Evolutionary conservation across 2,113 vertebrate species (phyloP).

Genomic region (Etheostoma cragini): DNA sequence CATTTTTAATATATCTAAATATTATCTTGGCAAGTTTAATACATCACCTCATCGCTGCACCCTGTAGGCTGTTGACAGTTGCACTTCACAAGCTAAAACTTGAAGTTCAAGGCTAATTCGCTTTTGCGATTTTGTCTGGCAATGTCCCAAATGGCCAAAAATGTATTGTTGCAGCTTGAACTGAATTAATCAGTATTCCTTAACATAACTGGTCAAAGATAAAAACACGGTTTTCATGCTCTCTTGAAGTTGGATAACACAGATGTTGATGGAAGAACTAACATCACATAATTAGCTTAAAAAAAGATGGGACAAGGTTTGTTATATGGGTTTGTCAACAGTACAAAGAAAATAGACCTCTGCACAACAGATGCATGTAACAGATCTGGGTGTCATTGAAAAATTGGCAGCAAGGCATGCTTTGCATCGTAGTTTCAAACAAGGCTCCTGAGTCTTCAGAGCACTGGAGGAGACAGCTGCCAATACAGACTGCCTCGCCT

Average conservation of each 20-base stretch:
- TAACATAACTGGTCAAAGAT: not conserved
- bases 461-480: conserved; percentile 61
- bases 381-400: conserved; percentile 51
- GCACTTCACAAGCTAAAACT: no score
- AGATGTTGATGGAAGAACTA: not conserved
- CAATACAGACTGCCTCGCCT: conserved; percentile 46
- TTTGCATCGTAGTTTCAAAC: conserved; percentile 49
- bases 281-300: not conserved
- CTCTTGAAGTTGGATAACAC: not conserved
- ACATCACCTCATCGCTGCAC: no score
- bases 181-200: no score
- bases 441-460: conserved; percentile 39
- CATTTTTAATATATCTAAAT: no score
- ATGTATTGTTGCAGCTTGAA: no score
- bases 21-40: no score
- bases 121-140: no score
- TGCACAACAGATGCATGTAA: not conserved
- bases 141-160: no score
- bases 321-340: conserved; percentile 2
- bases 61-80: no score
- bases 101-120: no score
- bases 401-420: conserved; percentile 38
- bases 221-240: no score
- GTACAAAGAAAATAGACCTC: not conserved
- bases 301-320: not conserved